Conservation (phyloP, 2,797 vertebrate species). For the Sciaenops ocellatus region DNA sequence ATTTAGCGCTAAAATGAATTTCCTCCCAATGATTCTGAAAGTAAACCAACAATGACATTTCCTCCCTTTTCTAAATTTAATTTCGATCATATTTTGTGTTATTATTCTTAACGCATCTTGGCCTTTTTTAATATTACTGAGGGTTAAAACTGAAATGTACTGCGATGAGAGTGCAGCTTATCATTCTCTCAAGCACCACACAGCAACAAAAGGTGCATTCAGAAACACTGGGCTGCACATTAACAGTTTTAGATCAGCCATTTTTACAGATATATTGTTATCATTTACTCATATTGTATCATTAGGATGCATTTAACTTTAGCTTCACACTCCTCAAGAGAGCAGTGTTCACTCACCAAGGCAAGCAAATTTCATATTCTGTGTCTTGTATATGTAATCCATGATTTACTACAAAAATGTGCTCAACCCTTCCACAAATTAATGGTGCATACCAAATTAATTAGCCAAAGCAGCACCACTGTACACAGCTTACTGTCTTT, state of each 20-base stretch:
- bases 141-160: constrained; percentile 13
- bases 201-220: constrained; percentile 1
- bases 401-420: constrained; percentile 15
- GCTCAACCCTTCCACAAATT: constrained; percentile 10
- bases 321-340: background rate
- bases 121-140: constrained; percentile 4
- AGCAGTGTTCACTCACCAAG: background rate
- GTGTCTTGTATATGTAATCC: constrained; percentile 17
- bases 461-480: constrained; percentile 22
- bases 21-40: constrained; percentile 24
- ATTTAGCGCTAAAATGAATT: constrained; percentile 45
- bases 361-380: constrained; percentile 12
- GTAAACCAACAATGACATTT: constrained; percentile 40
- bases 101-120: constrained; percentile 13
- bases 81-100: constrained; percentile 11
- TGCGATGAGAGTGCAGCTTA: constrained; percentile 9
- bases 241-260: constrained; percentile 1
- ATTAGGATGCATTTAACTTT: constrained; percentile 1
- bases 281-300: background rate
- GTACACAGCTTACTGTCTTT: constrained; percentile 23
- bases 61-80: background rate
- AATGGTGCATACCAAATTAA: constrained; percentile 38
- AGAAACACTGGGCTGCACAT: constrained; percentile 9
- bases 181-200: constrained; percentile 9
- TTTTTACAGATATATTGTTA: constrained; percentile 4